Percentiles rank a stretch among this genome's conserved stretches.
These are phyloP conservation scores for Luehdorfia chinensis DNA, from an alignment of 1,140 invertebrate genomes.

Conservation along the genomic window DNA sequence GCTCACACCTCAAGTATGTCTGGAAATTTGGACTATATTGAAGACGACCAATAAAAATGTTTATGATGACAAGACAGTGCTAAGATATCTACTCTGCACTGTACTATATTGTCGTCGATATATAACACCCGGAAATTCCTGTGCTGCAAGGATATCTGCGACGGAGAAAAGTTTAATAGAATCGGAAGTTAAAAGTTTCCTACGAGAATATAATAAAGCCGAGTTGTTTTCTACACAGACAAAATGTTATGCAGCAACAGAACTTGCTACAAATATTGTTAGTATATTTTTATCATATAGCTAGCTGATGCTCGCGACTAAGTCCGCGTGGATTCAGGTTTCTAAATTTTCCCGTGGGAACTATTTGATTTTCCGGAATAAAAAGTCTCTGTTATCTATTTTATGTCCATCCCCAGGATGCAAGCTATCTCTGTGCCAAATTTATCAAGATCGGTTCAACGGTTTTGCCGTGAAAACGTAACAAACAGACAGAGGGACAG, in stretches of 20 bases:
- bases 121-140: conserved; percentile 11
- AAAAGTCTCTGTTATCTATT: too few relatives aligned
- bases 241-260: conserved; percentile 33
- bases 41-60: conserved; percentile 36
- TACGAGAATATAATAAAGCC: conserved; percentile 16
- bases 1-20: conserved; percentile 40
- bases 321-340: too few relatives aligned
- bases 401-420: too few relatives aligned
- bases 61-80: conserved; percentile 32
- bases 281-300: conserved; percentile 9
- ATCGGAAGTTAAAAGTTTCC: conserved; percentile 24
- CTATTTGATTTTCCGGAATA: too few relatives aligned
- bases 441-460: too few relatives aligned
- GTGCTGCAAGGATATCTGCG: conserved; percentile 23
- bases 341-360: too few relatives aligned
- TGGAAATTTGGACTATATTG: conserved; percentile 62
- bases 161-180: conserved; percentile 41
- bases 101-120: conserved; percentile 33
- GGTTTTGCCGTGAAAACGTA: too few relatives aligned
- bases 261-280: conserved; percentile 37
- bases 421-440: too few relatives aligned
- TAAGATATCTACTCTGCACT: conserved; percentile 48
- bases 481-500: too few relatives aligned
- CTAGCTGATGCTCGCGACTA: too few relatives aligned
- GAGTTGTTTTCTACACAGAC: neutral